Evolutionary conservation across 2,113 vertebrate species (phyloP).

Genomic region (Vicugna pacos): DNA sequence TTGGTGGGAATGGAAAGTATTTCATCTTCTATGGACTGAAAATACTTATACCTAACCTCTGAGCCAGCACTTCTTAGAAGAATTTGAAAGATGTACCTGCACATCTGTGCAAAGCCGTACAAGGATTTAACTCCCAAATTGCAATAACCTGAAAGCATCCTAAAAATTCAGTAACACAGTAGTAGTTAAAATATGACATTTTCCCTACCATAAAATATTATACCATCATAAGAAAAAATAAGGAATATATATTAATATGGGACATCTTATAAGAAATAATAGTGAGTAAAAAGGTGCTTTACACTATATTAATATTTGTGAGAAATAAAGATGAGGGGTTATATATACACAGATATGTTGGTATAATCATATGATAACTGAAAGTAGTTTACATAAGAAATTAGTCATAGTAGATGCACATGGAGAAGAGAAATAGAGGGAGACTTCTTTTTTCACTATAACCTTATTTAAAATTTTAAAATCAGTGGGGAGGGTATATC

Average conservation of each 20-base stretch:
- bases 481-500: background rate
- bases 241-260: slow-evolving; percentile 15
- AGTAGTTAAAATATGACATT: background rate
- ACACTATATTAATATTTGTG: background rate
- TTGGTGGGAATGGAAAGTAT: background rate
- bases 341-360: background rate
- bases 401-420: background rate
- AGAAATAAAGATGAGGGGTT: background rate
- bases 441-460: background rate
- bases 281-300: background rate
- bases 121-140: background rate
- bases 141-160: background rate
- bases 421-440: background rate
- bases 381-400: background rate
- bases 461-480: background rate
- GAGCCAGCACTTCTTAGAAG: background rate
- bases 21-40: background rate
- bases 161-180: background rate
- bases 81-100: background rate
- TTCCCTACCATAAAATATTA: background rate
- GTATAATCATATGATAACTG: background rate
- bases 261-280: background rate
- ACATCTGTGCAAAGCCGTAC: background rate
- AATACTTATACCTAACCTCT: background rate
- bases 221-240: background rate